Conservation (phyloP, 2,113 vertebrate genomes). For the Malaclemys terrapin region DNA sequence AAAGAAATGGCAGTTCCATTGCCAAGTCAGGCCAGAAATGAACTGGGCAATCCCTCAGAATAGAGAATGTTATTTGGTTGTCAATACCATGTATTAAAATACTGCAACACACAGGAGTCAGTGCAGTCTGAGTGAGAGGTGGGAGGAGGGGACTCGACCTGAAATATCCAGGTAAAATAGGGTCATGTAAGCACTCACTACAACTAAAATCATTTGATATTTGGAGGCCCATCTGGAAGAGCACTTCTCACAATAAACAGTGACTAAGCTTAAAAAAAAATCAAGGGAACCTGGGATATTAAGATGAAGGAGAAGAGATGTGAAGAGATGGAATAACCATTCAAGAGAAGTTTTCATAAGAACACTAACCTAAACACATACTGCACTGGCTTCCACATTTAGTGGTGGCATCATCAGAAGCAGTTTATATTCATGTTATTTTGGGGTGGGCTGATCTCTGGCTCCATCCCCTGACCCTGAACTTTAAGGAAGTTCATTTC, state of each 20-base stretch:
- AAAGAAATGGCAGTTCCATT: background rate
- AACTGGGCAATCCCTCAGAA: background rate
- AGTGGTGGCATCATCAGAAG: background rate
- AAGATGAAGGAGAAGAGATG: background rate
- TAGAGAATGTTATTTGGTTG: background rate
- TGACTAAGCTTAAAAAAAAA: background rate
- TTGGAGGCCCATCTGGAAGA: background rate
- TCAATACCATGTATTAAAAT: background rate
- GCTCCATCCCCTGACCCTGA: background rate
- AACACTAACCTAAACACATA: background rate
- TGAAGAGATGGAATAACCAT: background rate
- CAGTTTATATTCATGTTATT: background rate
- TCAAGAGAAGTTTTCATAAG: background rate
- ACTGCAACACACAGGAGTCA: background rate
- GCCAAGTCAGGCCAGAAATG: background rate
- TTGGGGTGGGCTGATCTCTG: background rate
- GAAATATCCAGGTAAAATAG: background rate
- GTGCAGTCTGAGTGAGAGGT: rapidly evolving
- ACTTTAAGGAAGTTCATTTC: constrained; percentile 1
- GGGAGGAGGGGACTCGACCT: rapidly evolving
- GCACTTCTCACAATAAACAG: background rate
- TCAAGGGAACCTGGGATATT: background rate
- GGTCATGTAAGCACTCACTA: background rate
- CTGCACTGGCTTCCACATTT: background rate
- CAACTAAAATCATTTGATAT: background rate